Percentiles rank a stretch among this genome's conserved stretches.
These are phyloP conservation scores for Nyctibius grandis DNA, from an alignment of 2,797 vertebrate genomes.

Conservation along the genomic window DNA sequence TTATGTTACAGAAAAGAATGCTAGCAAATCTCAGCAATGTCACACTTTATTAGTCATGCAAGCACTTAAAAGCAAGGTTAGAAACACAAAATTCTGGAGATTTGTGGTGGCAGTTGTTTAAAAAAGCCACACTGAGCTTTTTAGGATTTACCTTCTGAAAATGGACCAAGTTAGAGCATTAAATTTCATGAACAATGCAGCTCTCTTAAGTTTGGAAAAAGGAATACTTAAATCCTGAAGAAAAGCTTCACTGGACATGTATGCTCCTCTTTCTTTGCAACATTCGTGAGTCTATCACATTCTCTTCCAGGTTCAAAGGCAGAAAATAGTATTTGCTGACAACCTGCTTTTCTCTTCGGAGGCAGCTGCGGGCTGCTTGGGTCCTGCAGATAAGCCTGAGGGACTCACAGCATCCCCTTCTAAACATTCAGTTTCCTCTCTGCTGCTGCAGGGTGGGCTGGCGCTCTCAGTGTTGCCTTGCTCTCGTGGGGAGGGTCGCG, in stretches of 20 bases:
- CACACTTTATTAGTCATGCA: slow-evolving; percentile 80
- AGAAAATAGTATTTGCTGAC: slow-evolving; percentile 18
- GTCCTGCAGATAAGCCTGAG: not conserved
- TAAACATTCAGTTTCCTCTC: not conserved
- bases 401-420: not conserved
- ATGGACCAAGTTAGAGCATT: slow-evolving; percentile 45
- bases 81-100: slow-evolving; percentile 59
- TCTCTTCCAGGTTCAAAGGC: slow-evolving; percentile 28
- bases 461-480: not conserved
- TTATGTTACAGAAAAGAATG: slow-evolving; percentile 72
- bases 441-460: not conserved
- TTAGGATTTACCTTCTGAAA: slow-evolving; percentile 71
- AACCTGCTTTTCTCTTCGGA: not conserved
- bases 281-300: not conserved
- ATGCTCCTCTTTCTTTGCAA: not conserved
- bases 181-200: slow-evolving; percentile 64
- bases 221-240: slow-evolving; percentile 56
- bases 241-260: slow-evolving; percentile 20
- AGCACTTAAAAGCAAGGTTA: slow-evolving; percentile 70
- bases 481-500: rapidly evolving
- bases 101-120: slow-evolving; percentile 54
- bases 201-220: slow-evolving; percentile 58
- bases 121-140: slow-evolving; percentile 66
- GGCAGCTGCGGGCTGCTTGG: not conserved
- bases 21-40: slow-evolving; percentile 75